Evolutionary conservation across 2,888 invertebrate species (phyloP).

Genomic region (Subacronicta megacephala): DNA sequence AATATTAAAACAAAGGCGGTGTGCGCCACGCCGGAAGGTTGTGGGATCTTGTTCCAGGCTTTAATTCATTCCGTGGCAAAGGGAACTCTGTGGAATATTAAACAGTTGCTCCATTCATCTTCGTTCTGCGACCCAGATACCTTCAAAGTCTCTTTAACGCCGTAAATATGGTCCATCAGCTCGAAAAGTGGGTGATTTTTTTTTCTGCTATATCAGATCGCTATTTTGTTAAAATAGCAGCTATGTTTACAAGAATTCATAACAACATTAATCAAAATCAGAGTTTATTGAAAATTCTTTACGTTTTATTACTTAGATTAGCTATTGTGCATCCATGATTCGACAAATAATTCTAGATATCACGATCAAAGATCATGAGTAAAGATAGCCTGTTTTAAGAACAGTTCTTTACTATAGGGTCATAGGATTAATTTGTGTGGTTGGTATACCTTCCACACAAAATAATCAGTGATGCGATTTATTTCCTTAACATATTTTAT

Average conservation of each 20-base stretch:
- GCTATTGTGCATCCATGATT: no score
- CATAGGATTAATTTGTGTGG: no score
- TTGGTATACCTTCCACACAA: no score
- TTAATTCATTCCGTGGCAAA: constrained; percentile 70
- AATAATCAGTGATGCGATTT: no score
- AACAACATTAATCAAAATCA: no score
- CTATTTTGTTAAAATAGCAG: not conserved
- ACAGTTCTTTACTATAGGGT: no score
- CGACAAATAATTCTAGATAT: no score
- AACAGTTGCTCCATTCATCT: constrained; percentile 70
- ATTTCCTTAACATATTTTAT: no score
- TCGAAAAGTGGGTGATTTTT: constrained; percentile 25
- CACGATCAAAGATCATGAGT: no score
- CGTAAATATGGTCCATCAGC: constrained; percentile 47
- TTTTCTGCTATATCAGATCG: not conserved
- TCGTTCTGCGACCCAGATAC: constrained; percentile 68
- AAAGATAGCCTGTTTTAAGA: no score
- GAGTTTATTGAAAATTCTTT: no score
- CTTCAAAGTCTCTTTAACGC: constrained; percentile 50
- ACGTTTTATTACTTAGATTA: no score
- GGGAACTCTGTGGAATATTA: constrained; percentile 71
- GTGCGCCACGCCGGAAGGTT: constrained; percentile 45
- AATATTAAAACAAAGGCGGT: constrained; percentile 51
- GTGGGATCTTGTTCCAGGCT: constrained; percentile 64
- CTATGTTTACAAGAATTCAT: not conserved